A percentile compares a stretch with the other conserved stretches of the same genome.
Conservation (phyloP, 2,113 vertebrate genomes). For the Triplophysa tibetana region DNA sequence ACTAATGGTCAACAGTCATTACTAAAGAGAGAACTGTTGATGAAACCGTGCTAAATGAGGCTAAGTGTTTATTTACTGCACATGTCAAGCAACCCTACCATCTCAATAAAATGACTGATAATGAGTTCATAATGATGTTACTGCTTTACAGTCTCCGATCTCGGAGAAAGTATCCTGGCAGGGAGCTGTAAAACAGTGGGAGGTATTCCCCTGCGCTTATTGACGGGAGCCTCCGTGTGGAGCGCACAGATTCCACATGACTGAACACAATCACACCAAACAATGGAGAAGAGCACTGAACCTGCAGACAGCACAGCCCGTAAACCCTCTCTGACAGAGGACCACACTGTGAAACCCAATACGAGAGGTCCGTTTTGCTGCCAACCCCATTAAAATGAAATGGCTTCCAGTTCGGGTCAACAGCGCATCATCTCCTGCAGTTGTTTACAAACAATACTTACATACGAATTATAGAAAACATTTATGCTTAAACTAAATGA, state of each 20-base stretch:
- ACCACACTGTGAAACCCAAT: not conserved
- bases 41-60: too few species aligned
- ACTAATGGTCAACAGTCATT: not conserved
- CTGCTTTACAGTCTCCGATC: conserved; percentile 60
- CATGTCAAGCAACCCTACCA: not conserved
- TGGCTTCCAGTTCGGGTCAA: conserved; percentile 3
- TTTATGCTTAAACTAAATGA: not conserved
- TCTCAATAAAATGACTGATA: conserved; percentile 31
- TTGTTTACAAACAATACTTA: not conserved
- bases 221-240: conserved; percentile 63
- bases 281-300: conserved; percentile 48
- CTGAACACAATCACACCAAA: conserved; percentile 64
- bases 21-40: not conserved
- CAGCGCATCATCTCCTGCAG: not conserved
- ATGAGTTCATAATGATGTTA: conserved; percentile 64
- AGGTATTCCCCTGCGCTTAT: conserved; percentile 62
- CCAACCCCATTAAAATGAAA: conserved; percentile 17
- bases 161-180: conserved; percentile 31
- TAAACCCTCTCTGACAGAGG: conserved; percentile 2
- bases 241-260: conserved; percentile 65
- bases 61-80: conserved; percentile 4
- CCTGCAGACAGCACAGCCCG: conserved; percentile 41
- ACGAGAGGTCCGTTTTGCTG: not conserved
- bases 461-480: not conserved
- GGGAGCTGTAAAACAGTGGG: not conserved